Evolutionary conservation across 2,113 vertebrate genomes (phyloP), one percentile per base, ranked within the genome.

Genomic region (Oncorhynchus mykiss): DNA sequence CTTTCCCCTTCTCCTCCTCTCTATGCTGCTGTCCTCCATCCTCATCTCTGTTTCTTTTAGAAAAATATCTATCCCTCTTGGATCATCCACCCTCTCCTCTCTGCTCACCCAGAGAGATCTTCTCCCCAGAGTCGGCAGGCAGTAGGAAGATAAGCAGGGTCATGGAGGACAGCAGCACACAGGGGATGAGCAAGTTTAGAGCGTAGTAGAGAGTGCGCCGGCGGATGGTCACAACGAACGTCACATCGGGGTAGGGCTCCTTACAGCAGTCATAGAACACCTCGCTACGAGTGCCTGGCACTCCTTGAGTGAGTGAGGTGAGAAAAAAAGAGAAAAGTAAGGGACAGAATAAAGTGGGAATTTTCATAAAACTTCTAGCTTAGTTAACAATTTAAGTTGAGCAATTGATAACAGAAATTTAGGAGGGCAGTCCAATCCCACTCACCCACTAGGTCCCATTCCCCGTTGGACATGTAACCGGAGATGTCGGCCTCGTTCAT

Each of bases 101-200:
- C 20, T 18, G 74, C 91, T 92, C 85, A 94, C 93, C 95, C 88
- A 94, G 86, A 49, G 93, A 93, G 85, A 93, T 94, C 90, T 94
- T 95, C 89, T 96, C 95, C 67, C 93, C 94, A 3, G 94, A 93
- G 81, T 94, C 94, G 5, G 92, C 94, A 5, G 95, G 95, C 67
- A 95, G 91, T 85, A 95, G 91, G 70, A 94, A 95, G 76, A 93
- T 91, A 7, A 94, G 93, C 60, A 94, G 85, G 3, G 93, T 93
- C 92, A 94, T 93, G 5, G 92, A 93, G 12, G 93, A 94, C 20
- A 94, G 91, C 66, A 94, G 86, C 72, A 94, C 90, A 3, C 93
- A 94, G 24, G 93, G 93, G 80, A 95, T 90, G 77, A 94, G 92
- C 49, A 95, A 89, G 77, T 94, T 94, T 74, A 94, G 89, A 59